Evolutionary conservation across 2,888 invertebrate genomes (phyloP).

Genomic region (Pyralis farinalis): DNA sequence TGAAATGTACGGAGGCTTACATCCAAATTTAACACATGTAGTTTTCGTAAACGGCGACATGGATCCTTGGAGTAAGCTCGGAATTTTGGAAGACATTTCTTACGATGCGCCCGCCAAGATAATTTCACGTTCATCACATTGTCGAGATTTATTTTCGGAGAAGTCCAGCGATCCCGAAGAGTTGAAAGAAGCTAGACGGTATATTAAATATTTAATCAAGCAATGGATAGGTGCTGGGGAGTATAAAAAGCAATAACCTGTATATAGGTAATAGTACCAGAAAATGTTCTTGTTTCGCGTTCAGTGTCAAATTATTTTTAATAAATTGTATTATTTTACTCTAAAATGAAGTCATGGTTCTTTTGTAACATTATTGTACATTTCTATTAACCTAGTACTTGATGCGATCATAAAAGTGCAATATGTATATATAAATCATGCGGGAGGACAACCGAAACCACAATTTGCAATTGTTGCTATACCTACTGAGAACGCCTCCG

Average conservation of each 20-base stretch:
- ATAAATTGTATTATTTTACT: too few relatives aligned
- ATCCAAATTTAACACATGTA: slow-evolving; percentile 74
- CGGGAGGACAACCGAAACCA: too few relatives aligned
- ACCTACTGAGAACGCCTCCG: too few relatives aligned
- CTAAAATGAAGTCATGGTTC: too few relatives aligned
- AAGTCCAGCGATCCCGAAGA: slow-evolving; percentile 45
- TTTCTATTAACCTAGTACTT: too few relatives aligned
- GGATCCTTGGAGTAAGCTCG: slow-evolving; percentile 81
- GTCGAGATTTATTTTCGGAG: slow-evolving; percentile 52
- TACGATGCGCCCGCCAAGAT: slow-evolving; percentile 56
- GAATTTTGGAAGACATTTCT: slow-evolving; percentile 66
- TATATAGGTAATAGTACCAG: too few relatives aligned
- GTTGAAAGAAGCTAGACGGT: slow-evolving; percentile 48
- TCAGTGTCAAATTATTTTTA: too few relatives aligned
- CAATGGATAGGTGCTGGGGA: slow-evolving; percentile 55
- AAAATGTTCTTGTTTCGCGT: too few relatives aligned
- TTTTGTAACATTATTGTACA: too few relatives aligned
- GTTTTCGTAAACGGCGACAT: slow-evolving; percentile 81
- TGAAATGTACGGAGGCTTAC: slow-evolving; percentile 64
- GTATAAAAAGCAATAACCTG: slow-evolving; percentile 20
- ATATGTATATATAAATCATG: too few relatives aligned
- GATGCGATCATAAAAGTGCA: too few relatives aligned
- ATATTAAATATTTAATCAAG: slow-evolving; percentile 56
- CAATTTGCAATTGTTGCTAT: too few relatives aligned
- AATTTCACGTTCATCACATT: slow-evolving; percentile 53